Evolutionary conservation across 2,797 vertebrate species (phyloP).

Genomic region (Lacerta viridis): DNA sequence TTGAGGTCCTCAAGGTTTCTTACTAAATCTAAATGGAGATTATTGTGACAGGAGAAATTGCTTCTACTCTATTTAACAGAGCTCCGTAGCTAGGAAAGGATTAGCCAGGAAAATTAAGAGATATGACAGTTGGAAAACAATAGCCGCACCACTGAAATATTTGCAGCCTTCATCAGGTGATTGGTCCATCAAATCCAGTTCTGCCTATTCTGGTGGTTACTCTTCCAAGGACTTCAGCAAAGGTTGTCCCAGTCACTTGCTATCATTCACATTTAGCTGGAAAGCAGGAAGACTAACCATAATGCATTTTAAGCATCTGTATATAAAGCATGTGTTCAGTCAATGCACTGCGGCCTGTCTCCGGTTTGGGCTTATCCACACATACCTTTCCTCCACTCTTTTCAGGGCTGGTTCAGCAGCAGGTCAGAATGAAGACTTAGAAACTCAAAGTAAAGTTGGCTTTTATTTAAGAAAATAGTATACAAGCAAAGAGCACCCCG

Average conservation of each 20-base stretch:
- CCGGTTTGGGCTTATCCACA: too few species aligned
- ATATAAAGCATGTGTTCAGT: background rate
- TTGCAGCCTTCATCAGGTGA: background rate
- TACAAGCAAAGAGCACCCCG: too few species aligned
- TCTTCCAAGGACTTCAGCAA: background rate
- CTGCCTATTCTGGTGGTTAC: background rate
- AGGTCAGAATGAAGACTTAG: too few species aligned
- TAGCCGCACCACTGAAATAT: background rate
- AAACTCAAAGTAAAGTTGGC: too few species aligned
- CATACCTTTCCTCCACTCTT: too few species aligned
- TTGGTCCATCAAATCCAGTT: background rate
- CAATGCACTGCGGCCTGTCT: background rate
- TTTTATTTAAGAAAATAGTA: too few species aligned
- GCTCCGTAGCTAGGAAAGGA: background rate
- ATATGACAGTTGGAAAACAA: slow-evolving; percentile 9
- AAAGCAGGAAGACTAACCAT: background rate
- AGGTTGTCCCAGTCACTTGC: background rate
- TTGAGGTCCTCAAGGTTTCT: background rate
- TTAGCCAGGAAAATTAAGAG: slow-evolving; percentile 22
- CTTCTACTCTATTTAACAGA: slow-evolving; percentile 19
- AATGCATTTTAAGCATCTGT: background rate
- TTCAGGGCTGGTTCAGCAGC: too few species aligned
- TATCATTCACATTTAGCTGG: background rate
- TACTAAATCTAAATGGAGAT: slow-evolving; percentile 42
- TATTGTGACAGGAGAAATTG: slow-evolving; percentile 18